phyloP scores from a whole-genome alignment of 2,797 vertebrate genomes.

The Aulostomus chinensis region DNA sequence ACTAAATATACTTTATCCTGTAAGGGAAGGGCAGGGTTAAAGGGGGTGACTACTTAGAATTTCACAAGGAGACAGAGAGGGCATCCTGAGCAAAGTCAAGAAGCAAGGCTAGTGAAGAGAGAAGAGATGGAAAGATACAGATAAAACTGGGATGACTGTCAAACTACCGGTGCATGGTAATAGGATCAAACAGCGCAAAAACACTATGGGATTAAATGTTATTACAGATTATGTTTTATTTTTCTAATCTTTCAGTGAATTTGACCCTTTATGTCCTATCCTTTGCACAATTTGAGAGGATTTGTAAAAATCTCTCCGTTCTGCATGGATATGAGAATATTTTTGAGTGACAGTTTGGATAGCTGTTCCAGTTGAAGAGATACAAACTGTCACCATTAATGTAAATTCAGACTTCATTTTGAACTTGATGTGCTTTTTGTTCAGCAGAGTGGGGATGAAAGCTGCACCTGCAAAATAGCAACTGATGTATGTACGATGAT shows the following conservation, averaged over 20 bases:
- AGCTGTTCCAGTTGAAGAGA: constrained; percentile 22
- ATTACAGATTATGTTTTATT: constrained; percentile 41
- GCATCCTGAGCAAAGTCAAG: constrained; percentile 47
- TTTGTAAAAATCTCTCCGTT: constrained; percentile 34
- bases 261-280: constrained; percentile 22
- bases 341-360: constrained; percentile 29
- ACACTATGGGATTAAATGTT: constrained; percentile 49
- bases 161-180: constrained; percentile 25
- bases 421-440: constrained; percentile 16
- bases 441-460: constrained; percentile 29
- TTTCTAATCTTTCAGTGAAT: constrained; percentile 45
- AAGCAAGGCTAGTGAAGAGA: constrained; percentile 21
- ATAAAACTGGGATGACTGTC: constrained; percentile 39
- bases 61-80: constrained; percentile 66
- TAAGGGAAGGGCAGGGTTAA: constrained; percentile 59
- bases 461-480: constrained; percentile 42
- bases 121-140: constrained; percentile 42
- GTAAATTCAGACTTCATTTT: constrained; percentile 17
- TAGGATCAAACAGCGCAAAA: constrained; percentile 31
- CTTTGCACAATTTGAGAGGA: constrained; percentile 31
- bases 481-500: too few species aligned
- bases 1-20: constrained; percentile 65
- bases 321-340: constrained; percentile 20
- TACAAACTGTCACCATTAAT: constrained; percentile 29
- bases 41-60: constrained; percentile 64